phyloP scores from a whole-genome alignment of 2,888 invertebrate species.

The Harpalus rubripes region DNA sequence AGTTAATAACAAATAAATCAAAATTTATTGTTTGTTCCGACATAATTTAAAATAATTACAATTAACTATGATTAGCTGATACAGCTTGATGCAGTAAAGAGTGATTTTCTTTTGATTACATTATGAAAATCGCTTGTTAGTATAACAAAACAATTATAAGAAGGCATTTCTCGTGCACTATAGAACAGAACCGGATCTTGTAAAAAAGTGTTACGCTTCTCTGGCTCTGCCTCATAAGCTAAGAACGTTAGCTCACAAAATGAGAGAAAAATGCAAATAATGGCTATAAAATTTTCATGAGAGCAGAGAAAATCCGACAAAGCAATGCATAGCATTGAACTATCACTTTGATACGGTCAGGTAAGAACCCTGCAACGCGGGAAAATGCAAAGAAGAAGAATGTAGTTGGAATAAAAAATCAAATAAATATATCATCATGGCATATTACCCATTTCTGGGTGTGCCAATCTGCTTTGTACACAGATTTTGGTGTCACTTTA shows the following conservation, averaged over 20 bases:
- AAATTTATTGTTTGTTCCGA: slow-evolving; percentile 9
- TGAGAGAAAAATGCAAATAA: slow-evolving; percentile 18
- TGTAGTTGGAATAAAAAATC: no score
- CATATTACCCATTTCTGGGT: no score
- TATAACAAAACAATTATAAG: slow-evolving; percentile 47
- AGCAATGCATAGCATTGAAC: neutral
- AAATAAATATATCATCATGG: no score
- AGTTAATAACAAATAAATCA: slow-evolving; percentile 25
- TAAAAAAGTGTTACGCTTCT: slow-evolving; percentile 35
- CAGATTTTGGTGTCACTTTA: no score
- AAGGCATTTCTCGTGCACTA: slow-evolving; percentile 22
- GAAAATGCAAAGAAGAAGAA: no score
- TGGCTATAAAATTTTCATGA: slow-evolving; percentile 9
- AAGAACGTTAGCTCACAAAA: neutral
- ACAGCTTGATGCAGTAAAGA: slow-evolving; percentile 24
- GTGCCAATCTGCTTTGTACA: no score
- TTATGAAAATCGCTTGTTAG: slow-evolving; percentile 46
- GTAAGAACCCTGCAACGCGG: no score
- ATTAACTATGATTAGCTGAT: slow-evolving; percentile 14
- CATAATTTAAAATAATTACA: slow-evolving; percentile 15
- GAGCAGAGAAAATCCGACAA: slow-evolving; percentile 2
- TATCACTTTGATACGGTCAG: neutral
- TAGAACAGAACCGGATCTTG: slow-evolving; percentile 26
- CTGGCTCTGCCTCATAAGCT: slow-evolving; percentile 16
- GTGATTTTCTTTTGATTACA: slow-evolving; percentile 42